Evolutionary conservation across 2,797 vertebrate genomes (phyloP), one percentile per base, ranked within the genome.

Genomic region (Phoxinus dragarum): DNA sequence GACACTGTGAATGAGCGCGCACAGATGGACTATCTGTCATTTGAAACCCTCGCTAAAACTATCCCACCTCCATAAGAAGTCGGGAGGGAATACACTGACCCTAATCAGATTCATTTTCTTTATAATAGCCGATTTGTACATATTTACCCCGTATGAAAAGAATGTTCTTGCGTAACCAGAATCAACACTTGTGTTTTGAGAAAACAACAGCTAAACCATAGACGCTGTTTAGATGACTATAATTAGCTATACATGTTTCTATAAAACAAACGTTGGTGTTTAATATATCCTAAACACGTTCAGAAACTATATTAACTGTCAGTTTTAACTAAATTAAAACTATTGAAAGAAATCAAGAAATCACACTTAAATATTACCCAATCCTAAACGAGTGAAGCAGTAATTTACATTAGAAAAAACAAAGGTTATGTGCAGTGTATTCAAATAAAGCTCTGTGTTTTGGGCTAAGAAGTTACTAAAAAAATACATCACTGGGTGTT

Each of bases 11-110:
- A 88, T 64, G 80, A 90, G 86, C 90, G 88, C 88, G 90, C 93
- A 91, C 93, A 94, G 94, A 94, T 91, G 94, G 93, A 75, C 52
- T 59, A 66, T 81, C 80, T 49, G 82, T 94, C 92, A 94, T 92
- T 90, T 89, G 93, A 94, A 90, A 90, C 90, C 27, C 11, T 68
- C 47, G 69, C 73, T 56, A 77, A 77, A 83, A 84, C 47, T 47
- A 31, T 54, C 61, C 82, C 82, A 68, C 47, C 73, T 40, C 82
- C 74, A 77, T 47, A 64, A 44, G 7, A 44, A 16, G 4, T 38
- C 36, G 16, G 52, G 49, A 72, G 54, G 69, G 68, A 47, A 61
- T 73, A 38, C 19, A 44, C 31, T 66, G 52, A 3, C 68, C n/a
- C n/a, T 54, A 38, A 23, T 47, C 31, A 4, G 34, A 19, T 10